Percentiles rank a stretch among this genome's conserved stretches.
Evolutionary conservation across 2,888 invertebrate genomes (phyloP).

Genomic region (Pemphredon lugubris): DNA sequence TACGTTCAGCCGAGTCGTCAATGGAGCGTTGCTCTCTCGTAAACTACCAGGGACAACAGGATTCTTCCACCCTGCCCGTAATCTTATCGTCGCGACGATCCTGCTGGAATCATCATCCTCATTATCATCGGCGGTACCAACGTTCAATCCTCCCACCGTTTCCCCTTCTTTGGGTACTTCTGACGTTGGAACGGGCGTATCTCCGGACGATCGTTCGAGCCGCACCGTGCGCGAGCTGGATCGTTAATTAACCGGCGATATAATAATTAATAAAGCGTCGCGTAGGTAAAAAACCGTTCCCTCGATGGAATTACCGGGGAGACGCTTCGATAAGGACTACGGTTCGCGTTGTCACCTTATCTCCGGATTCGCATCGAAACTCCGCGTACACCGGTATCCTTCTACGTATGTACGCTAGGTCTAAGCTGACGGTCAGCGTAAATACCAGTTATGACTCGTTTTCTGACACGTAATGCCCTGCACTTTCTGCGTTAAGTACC

Average conservation of each 20-base stretch:
- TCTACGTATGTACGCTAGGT: constrained; percentile 10
- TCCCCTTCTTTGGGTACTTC: constrained; percentile 12
- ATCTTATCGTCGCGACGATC: constrained; percentile 38
- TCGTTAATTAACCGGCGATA: constrained; percentile 66
- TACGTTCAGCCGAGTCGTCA: constrained; percentile 14
- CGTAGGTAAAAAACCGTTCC: neutral
- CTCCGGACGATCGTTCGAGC: neutral
- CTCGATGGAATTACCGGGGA: neutral
- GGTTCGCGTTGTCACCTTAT: constrained; percentile 18
- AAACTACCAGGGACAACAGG: neutral
- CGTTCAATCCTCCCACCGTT: constrained; percentile 17
- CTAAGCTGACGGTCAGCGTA: constrained; percentile 32
- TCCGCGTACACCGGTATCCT: constrained; percentile 5
- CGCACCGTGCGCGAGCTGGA: constrained; percentile 13
- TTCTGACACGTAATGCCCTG: constrained; percentile 41
- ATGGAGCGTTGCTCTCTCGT: neutral
- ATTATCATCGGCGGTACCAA: constrained; percentile 20
- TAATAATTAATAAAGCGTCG: constrained; percentile 66
- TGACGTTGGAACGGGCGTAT: neutral
- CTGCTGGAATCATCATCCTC: constrained; percentile 20
- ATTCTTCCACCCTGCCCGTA: constrained; percentile 19
- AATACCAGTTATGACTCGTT: constrained; percentile 46
- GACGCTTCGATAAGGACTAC: too few relatives aligned
- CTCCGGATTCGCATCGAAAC: constrained; percentile 18
- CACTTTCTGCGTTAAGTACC: constrained; percentile 40